Percentiles rank a stretch among this genome's conserved stretches.
phyloP scores from a whole-genome alignment of 2,888 invertebrate genomes.

The Calameuta idolon region DNA sequence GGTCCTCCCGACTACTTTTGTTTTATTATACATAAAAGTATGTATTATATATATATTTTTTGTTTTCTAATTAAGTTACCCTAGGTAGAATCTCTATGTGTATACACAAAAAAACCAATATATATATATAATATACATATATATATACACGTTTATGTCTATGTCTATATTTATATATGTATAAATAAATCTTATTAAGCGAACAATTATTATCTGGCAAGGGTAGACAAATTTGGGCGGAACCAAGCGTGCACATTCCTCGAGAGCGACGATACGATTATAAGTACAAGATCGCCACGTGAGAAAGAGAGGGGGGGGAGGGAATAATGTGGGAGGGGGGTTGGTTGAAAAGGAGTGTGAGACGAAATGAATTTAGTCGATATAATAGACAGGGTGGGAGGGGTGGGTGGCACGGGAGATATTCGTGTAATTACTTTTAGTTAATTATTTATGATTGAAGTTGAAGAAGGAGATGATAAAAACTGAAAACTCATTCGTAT shows the following conservation, averaged over 20 bases:
- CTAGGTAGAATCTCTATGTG: not conserved
- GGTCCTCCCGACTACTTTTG: not conserved
- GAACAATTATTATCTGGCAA: constrained; percentile 21
- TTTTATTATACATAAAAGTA: not conserved
- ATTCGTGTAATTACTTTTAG: not conserved
- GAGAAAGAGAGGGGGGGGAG: not conserved
- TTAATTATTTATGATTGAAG: constrained; percentile 5
- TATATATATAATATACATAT: constrained; percentile 15
- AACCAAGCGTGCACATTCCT: constrained; percentile 64
- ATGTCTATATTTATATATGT: constrained; percentile 16
- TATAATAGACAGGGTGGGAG: not conserved
- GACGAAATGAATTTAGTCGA: not conserved
- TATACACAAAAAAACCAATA: constrained; percentile 14
- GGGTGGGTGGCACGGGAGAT: not conserved
- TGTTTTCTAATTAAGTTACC: not conserved
- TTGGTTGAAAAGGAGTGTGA: not conserved
- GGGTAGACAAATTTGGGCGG: not conserved
- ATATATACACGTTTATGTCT: constrained; percentile 28
- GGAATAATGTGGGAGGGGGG: not conserved
- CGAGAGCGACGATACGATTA: constrained; percentile 47
- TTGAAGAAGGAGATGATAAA: constrained; percentile 4
- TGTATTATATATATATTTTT: not conserved
- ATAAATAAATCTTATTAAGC: constrained; percentile 22
- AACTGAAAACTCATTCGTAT: constrained; percentile 33
- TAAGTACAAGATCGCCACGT: constrained; percentile 63